These are phyloP conservation scores for Neria commutata DNA, from an alignment of 2,888 invertebrate species.

Conservation along the genomic window DNA sequence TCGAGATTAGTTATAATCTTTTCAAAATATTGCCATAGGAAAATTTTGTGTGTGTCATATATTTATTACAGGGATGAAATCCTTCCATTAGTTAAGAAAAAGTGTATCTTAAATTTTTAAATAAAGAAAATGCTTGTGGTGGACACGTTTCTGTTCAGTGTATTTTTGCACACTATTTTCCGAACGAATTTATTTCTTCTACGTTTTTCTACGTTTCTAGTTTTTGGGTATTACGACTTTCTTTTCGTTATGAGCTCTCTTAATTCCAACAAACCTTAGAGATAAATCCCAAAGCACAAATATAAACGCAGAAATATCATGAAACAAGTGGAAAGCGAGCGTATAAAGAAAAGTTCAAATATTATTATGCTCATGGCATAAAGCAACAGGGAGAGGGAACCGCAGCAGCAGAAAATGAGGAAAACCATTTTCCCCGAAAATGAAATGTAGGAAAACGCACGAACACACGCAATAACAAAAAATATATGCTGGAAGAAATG, in stretches of 20 bases:
- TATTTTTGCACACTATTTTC: not conserved
- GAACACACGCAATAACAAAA: too few species aligned
- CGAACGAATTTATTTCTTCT: not conserved
- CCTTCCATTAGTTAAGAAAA: not conserved
- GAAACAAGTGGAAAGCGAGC: not conserved
- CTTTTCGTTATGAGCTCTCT: not conserved
- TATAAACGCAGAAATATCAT: slow-evolving; percentile 6
- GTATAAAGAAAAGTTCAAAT: slow-evolving; percentile 14
- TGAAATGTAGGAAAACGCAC: not conserved
- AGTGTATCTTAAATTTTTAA: not conserved
- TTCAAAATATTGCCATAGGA: too few species aligned
- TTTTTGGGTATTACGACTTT: not conserved
- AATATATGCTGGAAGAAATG: slow-evolving; percentile 4
- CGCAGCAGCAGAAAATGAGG: not conserved
- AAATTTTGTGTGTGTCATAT: too few species aligned
- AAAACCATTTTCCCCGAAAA: not conserved
- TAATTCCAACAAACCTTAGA: not conserved
- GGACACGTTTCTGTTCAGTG: not conserved
- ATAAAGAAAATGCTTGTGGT: not conserved
- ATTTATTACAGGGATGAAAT: too few species aligned
- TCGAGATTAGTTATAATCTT: too few species aligned
- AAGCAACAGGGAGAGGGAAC: not conserved
- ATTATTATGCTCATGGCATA: slow-evolving; percentile 16
- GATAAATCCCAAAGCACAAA: slow-evolving; percentile 11
- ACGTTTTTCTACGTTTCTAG: not conserved